These are phyloP conservation scores for Phrynocephalus vlangalii DNA, from an alignment of 2,797 vertebrate species.

Conservation along the genomic window DNA sequence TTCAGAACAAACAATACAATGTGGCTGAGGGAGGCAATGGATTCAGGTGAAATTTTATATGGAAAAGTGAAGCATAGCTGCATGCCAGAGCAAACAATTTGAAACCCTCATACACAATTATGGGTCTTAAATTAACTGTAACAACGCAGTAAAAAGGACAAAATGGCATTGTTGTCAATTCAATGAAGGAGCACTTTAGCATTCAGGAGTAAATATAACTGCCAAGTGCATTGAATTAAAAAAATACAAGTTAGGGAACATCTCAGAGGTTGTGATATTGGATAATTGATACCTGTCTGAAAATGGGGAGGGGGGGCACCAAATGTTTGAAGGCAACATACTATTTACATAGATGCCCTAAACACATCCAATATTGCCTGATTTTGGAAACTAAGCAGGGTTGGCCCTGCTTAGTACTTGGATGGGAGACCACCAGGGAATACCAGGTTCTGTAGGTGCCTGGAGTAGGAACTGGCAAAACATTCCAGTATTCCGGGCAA, in stretches of 20 bases:
- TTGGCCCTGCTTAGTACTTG: no score
- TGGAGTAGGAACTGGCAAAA: no score
- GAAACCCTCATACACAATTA: slow-evolving; percentile 71
- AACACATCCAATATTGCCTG: no score
- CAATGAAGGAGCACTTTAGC: slow-evolving; percentile 18
- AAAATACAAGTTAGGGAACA: background rate
- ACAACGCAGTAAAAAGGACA: slow-evolving; percentile 70
- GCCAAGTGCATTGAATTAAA: background rate
- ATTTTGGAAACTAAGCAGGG: no score
- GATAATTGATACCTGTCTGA: background rate
- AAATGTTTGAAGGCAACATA: background rate
- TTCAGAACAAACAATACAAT: slow-evolving; percentile 71
- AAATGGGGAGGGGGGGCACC: background rate
- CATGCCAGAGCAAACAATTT: slow-evolving; percentile 72
- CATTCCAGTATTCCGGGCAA: no score
- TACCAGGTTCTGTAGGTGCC: no score
- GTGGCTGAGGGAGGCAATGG: slow-evolving; percentile 67
- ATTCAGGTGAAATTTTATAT: slow-evolving; percentile 70
- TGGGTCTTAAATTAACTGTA: slow-evolving; percentile 77
- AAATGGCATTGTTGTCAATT: slow-evolving; percentile 34
- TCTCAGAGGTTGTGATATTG: background rate
- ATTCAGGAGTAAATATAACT: slow-evolving; percentile 13
- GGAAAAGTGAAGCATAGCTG: slow-evolving; percentile 70
- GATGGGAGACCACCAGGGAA: no score
- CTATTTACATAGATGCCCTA: background rate